Conservation (phyloP, 2,797 vertebrate species). For the Numenius phaeopus region DNA sequence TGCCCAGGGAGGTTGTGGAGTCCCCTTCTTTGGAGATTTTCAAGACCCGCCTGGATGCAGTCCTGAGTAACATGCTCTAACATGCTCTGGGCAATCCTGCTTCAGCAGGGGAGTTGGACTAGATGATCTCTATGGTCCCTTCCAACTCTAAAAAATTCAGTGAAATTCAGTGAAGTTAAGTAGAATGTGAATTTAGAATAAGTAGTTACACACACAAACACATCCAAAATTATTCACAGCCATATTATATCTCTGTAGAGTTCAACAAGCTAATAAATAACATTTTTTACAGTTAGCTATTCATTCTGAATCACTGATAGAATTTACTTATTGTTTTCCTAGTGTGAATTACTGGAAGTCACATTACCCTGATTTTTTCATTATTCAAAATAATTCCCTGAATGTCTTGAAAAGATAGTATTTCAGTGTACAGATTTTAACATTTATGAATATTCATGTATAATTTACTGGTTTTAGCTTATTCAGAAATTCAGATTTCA, state of each 20-base stretch:
- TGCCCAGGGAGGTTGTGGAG: no score
- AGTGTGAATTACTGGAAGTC: neutral
- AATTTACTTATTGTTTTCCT: neutral
- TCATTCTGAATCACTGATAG: neutral
- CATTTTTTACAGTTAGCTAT: neutral
- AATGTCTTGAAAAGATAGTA: neutral
- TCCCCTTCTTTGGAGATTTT: no score
- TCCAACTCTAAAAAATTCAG: no score
- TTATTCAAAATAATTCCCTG: neutral
- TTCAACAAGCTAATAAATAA: neutral
- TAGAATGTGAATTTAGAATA: neutral
- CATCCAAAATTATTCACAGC: neutral
- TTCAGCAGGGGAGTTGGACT: no score
- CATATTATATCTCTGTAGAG: neutral
- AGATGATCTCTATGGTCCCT: no score
- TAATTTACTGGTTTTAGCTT: neutral
- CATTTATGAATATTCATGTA: slow-evolving; percentile 26
- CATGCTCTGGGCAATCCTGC: no score
- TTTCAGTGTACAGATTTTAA: neutral
- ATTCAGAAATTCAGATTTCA: neutral
- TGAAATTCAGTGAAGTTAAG: neutral
- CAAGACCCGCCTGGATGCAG: no score
- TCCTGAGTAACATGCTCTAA: no score
- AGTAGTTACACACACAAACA: neutral
- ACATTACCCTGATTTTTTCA: neutral